These are phyloP conservation scores for Apus apus DNA, from an alignment of 2,113 vertebrate genomes.

Conservation along the genomic window DNA sequence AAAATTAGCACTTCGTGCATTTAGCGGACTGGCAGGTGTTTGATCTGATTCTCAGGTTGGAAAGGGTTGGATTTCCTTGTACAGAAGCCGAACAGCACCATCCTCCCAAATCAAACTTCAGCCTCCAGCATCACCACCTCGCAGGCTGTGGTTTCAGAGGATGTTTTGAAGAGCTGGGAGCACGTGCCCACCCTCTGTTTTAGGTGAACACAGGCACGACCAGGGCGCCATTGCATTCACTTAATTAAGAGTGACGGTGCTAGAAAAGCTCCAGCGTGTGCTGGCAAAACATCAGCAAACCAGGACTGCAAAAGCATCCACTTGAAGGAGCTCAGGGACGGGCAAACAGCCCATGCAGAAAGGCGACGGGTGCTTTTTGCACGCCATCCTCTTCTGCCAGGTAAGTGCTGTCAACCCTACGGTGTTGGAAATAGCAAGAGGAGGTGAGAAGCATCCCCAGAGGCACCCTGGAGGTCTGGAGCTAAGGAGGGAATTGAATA, in stretches of 20 bases:
- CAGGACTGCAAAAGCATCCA: rapidly evolving
- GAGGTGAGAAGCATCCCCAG: neutral
- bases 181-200: rapidly evolving
- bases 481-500: neutral
- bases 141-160: neutral
- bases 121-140: neutral
- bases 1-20: slow-evolving; percentile 27
- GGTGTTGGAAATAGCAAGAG: neutral
- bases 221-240: rapidly evolving
- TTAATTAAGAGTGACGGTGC: neutral
- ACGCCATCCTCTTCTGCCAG: neutral
- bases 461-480: neutral
- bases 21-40: neutral
- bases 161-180: neutral
- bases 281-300: rapidly evolving
- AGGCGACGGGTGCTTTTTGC: rapidly evolving
- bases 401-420: neutral
- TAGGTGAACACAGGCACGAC: neutral
- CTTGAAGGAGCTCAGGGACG: neutral
- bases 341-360: neutral
- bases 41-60: neutral
- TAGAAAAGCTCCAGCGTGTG: neutral
- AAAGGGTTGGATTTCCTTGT: neutral
- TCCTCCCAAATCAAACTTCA: neutral
- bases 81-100: neutral